A percentile compares a stretch with the other conserved stretches of the same genome.
phyloP scores from a whole-genome alignment of 2,888 invertebrate genomes.

The Candidula unifasciata region DNA sequence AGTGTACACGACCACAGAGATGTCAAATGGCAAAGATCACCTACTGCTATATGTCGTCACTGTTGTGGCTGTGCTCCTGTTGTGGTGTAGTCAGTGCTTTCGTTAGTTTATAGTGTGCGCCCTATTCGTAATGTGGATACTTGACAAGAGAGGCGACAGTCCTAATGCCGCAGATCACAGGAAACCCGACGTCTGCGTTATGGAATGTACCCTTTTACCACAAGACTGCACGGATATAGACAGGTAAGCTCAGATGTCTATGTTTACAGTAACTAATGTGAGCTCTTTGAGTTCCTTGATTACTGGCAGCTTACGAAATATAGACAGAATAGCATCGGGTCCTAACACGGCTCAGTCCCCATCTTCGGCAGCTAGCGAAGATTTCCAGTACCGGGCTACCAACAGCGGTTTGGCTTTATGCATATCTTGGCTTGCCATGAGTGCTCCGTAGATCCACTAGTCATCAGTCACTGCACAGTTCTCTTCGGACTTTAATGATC shows the following conservation, averaged over 20 bases:
- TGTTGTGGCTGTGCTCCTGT: not conserved
- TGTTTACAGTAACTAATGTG: slow-evolving; percentile 12
- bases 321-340: not conserved
- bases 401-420: too few species aligned
- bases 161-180: not conserved
- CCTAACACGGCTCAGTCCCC: too few species aligned
- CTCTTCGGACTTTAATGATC: too few species aligned
- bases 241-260: slow-evolving; percentile 35
- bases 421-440: too few species aligned
- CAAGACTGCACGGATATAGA: not conserved
- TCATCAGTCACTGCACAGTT: too few species aligned
- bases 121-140: slow-evolving; percentile 4
- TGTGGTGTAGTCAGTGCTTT: not conserved
- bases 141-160: not conserved
- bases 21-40: too few species aligned
- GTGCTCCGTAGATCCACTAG: too few species aligned
- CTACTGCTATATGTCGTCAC: too few species aligned
- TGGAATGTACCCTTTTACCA: not conserved
- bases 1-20: too few species aligned
- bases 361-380: too few species aligned
- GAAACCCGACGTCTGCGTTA: not conserved
- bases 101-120: not conserved
- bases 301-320: not conserved
- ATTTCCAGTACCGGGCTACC: too few species aligned
- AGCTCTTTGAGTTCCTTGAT: not conserved